These are phyloP conservation scores for Pluvialis apricaria DNA, from an alignment of 2,113 vertebrate genomes.

Conservation along the genomic window DNA sequence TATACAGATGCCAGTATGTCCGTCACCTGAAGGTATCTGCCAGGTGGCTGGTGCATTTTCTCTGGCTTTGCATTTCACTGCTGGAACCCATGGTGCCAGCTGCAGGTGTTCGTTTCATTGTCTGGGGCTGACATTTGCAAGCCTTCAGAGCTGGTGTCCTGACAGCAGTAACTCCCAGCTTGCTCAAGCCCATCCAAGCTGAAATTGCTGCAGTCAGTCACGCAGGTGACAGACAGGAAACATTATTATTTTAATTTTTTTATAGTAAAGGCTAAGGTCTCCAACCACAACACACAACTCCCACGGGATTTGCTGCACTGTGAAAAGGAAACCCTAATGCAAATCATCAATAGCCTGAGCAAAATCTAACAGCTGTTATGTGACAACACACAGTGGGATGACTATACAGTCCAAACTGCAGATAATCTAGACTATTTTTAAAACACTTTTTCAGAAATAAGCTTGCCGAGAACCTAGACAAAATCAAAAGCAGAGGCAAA, in stretches of 20 bases:
- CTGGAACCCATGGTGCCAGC: neutral
- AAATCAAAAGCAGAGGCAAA: neutral
- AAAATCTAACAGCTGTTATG: neutral
- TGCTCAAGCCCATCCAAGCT: neutral
- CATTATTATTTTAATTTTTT: neutral
- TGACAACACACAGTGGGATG: neutral
- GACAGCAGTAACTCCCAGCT: neutral
- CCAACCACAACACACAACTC: neutral
- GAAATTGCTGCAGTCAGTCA: neutral
- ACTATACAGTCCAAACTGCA: neutral
- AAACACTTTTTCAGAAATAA: neutral
- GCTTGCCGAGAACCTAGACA: neutral
- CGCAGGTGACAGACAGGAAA: neutral
- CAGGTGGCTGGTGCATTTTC: neutral
- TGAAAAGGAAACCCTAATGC: neutral
- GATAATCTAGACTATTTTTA: neutral
- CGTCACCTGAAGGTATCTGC: neutral
- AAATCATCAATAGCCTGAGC: neutral
- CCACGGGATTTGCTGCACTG: neutral
- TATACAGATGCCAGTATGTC: neutral
- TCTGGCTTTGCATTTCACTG: neutral
- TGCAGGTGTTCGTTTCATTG: rapidly evolving
- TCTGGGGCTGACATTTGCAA: neutral
- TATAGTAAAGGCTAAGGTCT: neutral
- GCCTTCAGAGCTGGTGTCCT: neutral